Evolutionary conservation across 53 echinoderm and acorn worm genomes (phyloP).

Genomic region (Antedon mediterranea): DNA sequence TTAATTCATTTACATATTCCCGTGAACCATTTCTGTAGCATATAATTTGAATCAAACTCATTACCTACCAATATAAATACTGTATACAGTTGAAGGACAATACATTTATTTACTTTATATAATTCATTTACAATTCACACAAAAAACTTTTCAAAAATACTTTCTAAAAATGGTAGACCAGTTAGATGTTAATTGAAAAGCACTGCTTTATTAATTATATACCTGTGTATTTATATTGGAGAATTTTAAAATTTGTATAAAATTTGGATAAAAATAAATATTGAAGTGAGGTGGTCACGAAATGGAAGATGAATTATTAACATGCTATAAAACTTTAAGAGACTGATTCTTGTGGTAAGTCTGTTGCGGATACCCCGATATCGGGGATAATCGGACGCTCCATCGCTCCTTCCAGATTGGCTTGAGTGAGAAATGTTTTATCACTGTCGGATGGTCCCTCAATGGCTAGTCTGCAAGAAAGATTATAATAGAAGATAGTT

Average conservation of each 20-base stretch:
- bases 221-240: too few relatives aligned
- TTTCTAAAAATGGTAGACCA: background rate
- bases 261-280: background rate
- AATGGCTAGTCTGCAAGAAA: constrained; percentile 70
- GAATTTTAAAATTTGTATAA: background rate
- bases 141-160: too few relatives aligned
- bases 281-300: background rate
- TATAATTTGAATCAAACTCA: too few relatives aligned
- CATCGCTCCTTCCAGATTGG: background rate
- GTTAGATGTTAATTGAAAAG: background rate
- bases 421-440: constrained; percentile 53
- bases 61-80: too few relatives aligned
- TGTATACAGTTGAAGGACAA: too few relatives aligned
- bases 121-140: too few relatives aligned
- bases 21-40: too few relatives aligned
- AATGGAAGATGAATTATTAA: background rate
- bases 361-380: background rate
- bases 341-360: background rate
- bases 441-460: constrained; percentile 55
- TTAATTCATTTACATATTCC: too few relatives aligned
- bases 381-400: background rate
- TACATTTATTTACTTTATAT: too few relatives aligned
- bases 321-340: background rate
- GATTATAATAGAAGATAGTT: background rate
- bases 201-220: background rate